These are phyloP conservation scores for Loriculus beryllinus DNA, from an alignment of 2,797 vertebrate species.

Conservation along the genomic window DNA sequence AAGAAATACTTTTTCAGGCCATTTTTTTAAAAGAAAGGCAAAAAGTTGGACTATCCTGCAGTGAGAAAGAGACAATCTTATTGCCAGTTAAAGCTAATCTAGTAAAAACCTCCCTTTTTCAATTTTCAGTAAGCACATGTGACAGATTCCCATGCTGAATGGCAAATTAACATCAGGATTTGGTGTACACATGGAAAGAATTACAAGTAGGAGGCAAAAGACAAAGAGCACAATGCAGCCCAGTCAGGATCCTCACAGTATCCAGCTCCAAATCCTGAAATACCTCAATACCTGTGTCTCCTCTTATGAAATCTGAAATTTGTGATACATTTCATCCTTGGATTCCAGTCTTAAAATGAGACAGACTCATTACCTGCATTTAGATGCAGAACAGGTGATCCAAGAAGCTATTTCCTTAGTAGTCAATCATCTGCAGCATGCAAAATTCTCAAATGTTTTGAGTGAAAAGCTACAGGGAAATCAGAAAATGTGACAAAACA, in stretches of 20 bases:
- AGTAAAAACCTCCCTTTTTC: not conserved
- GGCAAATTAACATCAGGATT: not conserved
- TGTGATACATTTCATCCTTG: not conserved
- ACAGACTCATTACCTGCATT: not conserved
- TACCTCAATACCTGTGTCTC: not conserved
- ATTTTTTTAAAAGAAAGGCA: not conserved
- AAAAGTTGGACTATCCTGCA: not conserved
- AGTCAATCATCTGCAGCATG: not conserved
- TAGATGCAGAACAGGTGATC: not conserved
- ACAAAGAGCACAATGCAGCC: not conserved
- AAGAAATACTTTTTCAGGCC: not conserved
- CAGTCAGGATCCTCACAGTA: not conserved
- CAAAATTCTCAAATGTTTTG: not conserved
- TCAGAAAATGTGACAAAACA: not conserved
- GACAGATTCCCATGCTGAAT: not conserved
- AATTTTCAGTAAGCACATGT: not conserved
- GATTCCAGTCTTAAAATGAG: not conserved
- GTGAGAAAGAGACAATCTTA: not conserved
- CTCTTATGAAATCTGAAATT: not conserved
- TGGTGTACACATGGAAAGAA: not conserved
- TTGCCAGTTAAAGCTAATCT: not conserved
- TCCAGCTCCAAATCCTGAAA: not conserved
- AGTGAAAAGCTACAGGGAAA: not conserved
- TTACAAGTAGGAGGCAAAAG: not conserved
- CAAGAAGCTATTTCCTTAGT: not conserved